These are phyloP conservation scores for Telenomus remus DNA, from an alignment of 1,140 invertebrate genomes.

Conservation along the genomic window DNA sequence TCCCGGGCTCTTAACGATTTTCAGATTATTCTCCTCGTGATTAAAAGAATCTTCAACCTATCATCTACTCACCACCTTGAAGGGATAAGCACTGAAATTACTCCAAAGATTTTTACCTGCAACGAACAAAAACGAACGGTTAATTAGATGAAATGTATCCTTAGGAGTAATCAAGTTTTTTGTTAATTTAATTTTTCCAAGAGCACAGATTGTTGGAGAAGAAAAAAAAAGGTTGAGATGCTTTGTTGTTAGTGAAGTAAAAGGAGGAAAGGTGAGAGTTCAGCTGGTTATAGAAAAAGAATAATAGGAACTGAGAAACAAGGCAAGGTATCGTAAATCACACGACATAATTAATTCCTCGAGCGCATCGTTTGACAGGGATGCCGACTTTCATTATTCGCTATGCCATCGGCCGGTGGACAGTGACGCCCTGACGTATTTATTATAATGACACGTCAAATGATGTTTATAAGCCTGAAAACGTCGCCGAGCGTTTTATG, in stretches of 20 bases:
- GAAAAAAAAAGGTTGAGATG: no score
- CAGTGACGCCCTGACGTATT: constrained; percentile 12
- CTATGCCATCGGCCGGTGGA: not conserved
- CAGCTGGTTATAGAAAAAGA: not conserved
- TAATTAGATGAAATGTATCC: no score
- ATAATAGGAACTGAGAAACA: not conserved
- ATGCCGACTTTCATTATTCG: not conserved
- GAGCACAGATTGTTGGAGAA: no score
- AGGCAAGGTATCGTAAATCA: not conserved
- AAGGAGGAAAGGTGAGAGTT: not conserved
- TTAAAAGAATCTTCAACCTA: no score
- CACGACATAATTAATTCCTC: not conserved
- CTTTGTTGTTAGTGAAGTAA: no score
- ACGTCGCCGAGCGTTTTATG: constrained; percentile 17
- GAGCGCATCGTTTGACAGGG: not conserved
- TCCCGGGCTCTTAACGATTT: no score
- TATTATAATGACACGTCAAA: constrained; percentile 33
- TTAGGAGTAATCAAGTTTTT: not conserved
- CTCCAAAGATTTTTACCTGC: not conserved
- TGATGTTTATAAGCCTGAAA: constrained; percentile 28
- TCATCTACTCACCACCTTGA: not conserved
- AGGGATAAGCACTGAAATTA: not conserved
- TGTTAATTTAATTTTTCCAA: no score
- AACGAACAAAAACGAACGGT: not conserved
- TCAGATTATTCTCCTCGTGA: no score